Evolutionary conservation across 1,140 invertebrate genomes (phyloP).

Genomic region (Philopotamus ludificatus): DNA sequence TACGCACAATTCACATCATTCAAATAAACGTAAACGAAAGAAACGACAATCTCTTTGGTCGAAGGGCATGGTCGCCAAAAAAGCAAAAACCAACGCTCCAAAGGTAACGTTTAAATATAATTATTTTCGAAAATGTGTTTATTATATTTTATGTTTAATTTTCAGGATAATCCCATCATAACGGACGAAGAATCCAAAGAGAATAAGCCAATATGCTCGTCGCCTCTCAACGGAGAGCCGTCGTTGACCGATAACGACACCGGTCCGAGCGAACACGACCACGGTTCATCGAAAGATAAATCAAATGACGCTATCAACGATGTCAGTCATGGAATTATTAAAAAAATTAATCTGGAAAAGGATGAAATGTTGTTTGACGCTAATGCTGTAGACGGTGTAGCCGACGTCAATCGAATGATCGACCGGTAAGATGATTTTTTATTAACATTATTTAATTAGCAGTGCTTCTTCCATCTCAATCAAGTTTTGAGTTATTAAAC

Average conservation of each 20-base stretch:
- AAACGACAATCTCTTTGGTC: constrained; percentile 51
- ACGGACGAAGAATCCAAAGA: constrained; percentile 58
- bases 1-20: constrained; percentile 21
- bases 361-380: constrained; percentile 36
- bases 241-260: constrained; percentile 42
- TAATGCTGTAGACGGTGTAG: constrained; percentile 27
- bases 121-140: constrained; percentile 18
- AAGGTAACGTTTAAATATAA: constrained; percentile 30
- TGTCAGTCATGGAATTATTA: constrained; percentile 5
- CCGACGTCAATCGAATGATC: constrained; percentile 20
- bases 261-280: constrained; percentile 44
- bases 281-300: constrained; percentile 2
- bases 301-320: not conserved
- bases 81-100: constrained; percentile 45
- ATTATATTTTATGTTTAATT: constrained; percentile 38
- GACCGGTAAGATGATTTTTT: constrained; percentile 7
- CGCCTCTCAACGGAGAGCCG: constrained; percentile 46
- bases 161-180: constrained; percentile 48
- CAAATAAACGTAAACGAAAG: constrained; percentile 49
- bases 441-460: too few relatives aligned
- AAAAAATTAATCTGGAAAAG: constrained; percentile 25
- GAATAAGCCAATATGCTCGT: constrained; percentile 54
- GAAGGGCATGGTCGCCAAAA: constrained; percentile 51
- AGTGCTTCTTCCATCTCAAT: too few relatives aligned
- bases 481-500: too few relatives aligned